Evolutionary conservation across 2,797 vertebrate genomes (phyloP), one percentile per base, ranked within the genome.

Genomic region (Melanotaenia parkinsoni): DNA sequence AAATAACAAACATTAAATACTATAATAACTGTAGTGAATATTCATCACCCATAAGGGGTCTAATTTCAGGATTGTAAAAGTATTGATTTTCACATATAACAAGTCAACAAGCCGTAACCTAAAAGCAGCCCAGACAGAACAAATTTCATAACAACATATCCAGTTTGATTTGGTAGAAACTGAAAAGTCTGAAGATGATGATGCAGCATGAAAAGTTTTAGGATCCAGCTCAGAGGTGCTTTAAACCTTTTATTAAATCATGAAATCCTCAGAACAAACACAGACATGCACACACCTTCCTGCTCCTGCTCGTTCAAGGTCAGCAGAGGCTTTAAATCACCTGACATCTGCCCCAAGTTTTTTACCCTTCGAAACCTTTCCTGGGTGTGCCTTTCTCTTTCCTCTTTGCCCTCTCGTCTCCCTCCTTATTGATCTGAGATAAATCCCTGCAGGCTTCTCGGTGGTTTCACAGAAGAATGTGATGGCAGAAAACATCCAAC

Each of bases 381-480:
- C 37, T 75, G 67, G 59, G 62, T 70, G 61, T 74, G 76, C 60
- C 64, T 62, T 58, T 57, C 64, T 80, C 51, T 38, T 70, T 33
- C 38, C 56, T 67, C 53, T 72, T 63, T 51, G 56, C 53, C n/a
- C 63, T 71, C 57, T 47, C 54, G 28, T 24, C 47, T 61, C 70
- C 16, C 35, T 72, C 56, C 83, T 85, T 74, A 88, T 80, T 72
- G 69, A 75, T 62, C 20, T 7, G 40, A 66, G 74, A 86, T 84
- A 80, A 82, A 92, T 88, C 79, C 77, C 53, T 20, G 12, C 76
- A 63, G 67, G 72, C 58, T 74, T 83, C 68, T 61, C 32, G 20
- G 72, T 77, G 65, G 75, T 84, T 84, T 83, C 79, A 67, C 76
- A 69, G 63, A 87, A 76, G 79, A 92, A 90, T 85, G 87, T 63